Base-by-base conservation (phyloP, 2,797 vertebrate genomes). In the Selene dorsalis region DNA sequence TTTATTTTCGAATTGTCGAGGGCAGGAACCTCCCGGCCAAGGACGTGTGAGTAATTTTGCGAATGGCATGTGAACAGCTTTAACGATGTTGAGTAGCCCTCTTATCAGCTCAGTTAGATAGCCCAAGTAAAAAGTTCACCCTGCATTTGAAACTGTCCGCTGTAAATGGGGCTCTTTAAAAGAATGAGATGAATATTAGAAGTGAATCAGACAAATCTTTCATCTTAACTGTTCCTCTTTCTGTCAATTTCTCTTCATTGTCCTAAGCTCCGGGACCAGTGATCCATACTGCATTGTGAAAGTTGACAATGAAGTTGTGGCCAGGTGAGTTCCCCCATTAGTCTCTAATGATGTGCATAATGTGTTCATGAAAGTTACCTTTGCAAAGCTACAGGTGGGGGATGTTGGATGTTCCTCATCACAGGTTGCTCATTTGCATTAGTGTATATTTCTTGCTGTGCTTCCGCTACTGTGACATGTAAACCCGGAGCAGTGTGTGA, bases 221-320 rank as follows among this genome's bases (percentile, higher is more conserved):
- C 4, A 1, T 62, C 24, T 28, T 70, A 11, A 24, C 7, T 35
- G 14, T 65, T 8, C 73, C 4, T 83, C 9, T 55, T 50, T 28
- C 24, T 84, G 39, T 70, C 17, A 1, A 48, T 1, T 79, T 1
- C 75, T 58, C 66, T 59, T 59, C 16, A 35, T 75, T 87, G 24
- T 80, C 41, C 56, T 73, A 75, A 98, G 97, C 75, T 97, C 96
- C 0, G 96, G 97, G 52, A 97, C 96, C 88, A 98, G 97, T 35
- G 96, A 99, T 88, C 97, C 97, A 45, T 98, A 96, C 92, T 99
- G 97, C 91, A 89, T 96, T 48, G 94, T 99, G 73, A 98, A 97
- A 91, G 96, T 98, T 91, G 96, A 98, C 82, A 96, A 96, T 39
- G 96, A 98, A 92, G 95, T 97, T 84, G 96, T 99, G 84, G 97